Percentiles rank a stretch among this genome's conserved stretches.
Conservation (phyloP, 2,888 invertebrate species). For the Dimorphilus gyrociliatus region DNA sequence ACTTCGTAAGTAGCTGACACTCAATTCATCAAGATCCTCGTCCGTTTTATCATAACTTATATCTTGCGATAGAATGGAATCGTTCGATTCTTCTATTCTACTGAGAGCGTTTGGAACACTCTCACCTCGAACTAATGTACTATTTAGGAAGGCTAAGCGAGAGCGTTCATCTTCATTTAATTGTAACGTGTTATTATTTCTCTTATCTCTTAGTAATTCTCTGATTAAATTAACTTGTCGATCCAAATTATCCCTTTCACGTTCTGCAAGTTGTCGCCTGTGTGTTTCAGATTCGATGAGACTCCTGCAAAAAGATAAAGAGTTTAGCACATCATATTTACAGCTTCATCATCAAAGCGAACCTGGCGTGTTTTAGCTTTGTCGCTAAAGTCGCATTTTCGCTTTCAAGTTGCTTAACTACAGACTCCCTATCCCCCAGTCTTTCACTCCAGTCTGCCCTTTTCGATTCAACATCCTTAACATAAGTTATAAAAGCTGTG, state of each 20-base stretch:
- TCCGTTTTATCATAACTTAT: constrained; percentile 54
- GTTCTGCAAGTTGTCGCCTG: no score
- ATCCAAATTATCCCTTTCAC: constrained; percentile 45
- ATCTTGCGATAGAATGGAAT: no score
- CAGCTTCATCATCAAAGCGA: constrained; percentile 1
- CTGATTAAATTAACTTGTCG: constrained; percentile 55
- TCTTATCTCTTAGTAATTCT: constrained; percentile 55
- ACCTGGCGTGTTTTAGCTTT: constrained; percentile 51
- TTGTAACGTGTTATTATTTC: constrained; percentile 41
- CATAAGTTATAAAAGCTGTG: constrained; percentile 46
- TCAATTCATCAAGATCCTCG: constrained; percentile 51
- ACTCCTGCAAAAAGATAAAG: no score
- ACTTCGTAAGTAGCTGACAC: constrained; percentile 10
- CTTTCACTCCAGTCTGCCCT: constrained; percentile 55
- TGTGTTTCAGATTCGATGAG: no score
- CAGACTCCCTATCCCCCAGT: constrained; percentile 49
- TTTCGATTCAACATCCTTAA: constrained; percentile 54
- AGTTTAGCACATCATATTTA: neutral
- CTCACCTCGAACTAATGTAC: constrained; percentile 46
- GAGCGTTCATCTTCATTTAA: constrained; percentile 64
- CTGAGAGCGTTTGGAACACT: no score
- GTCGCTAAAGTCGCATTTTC: constrained; percentile 59
- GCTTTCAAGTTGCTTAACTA: constrained; percentile 52
- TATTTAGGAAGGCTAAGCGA: constrained; percentile 57
- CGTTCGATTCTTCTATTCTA: no score